These are phyloP conservation scores for Helleia helle DNA, from an alignment of 2,888 invertebrate genomes.

Conservation along the genomic window DNA sequence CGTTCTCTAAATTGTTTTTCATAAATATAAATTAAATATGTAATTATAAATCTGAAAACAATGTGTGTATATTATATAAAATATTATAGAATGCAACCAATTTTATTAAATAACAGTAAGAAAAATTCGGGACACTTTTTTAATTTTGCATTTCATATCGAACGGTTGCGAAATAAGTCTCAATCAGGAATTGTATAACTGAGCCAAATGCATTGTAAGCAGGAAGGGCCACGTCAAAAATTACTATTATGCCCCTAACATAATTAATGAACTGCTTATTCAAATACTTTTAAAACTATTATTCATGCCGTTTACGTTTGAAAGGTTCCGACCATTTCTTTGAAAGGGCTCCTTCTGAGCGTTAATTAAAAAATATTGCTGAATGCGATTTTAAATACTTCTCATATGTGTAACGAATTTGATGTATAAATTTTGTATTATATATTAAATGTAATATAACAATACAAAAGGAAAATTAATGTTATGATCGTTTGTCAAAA, in stretches of 20 bases:
- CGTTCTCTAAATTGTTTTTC: too few species aligned
- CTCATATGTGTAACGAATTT: conserved; percentile 28
- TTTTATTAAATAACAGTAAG: too few species aligned
- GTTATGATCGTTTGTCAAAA: too few species aligned
- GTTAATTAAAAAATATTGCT: conserved; percentile 59
- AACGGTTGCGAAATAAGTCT: conserved; percentile 25
- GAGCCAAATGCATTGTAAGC: conserved; percentile 55
- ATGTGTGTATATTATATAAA: too few species aligned
- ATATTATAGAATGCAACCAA: too few species aligned
- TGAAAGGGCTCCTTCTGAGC: conserved; percentile 53
- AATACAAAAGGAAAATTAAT: too few species aligned
- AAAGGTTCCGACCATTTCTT: conserved; percentile 63
- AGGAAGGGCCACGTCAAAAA: conserved; percentile 72
- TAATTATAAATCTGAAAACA: too few species aligned
- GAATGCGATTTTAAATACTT: conserved; percentile 58
- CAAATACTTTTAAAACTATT: conserved; percentile 74
- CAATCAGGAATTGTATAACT: conserved; percentile 54
- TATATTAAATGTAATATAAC: too few species aligned
- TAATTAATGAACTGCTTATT: conserved; percentile 73
- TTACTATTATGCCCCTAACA: conserved; percentile 63
- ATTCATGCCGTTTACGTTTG: conserved; percentile 71
- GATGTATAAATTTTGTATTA: conserved; percentile 20
- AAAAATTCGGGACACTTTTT: too few species aligned
- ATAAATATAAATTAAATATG: too few species aligned
- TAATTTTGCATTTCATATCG: conserved; percentile 18